These are phyloP conservation scores for Trochalopteron elliotii DNA, from an alignment of 2,113 vertebrate genomes.

Conservation along the genomic window DNA sequence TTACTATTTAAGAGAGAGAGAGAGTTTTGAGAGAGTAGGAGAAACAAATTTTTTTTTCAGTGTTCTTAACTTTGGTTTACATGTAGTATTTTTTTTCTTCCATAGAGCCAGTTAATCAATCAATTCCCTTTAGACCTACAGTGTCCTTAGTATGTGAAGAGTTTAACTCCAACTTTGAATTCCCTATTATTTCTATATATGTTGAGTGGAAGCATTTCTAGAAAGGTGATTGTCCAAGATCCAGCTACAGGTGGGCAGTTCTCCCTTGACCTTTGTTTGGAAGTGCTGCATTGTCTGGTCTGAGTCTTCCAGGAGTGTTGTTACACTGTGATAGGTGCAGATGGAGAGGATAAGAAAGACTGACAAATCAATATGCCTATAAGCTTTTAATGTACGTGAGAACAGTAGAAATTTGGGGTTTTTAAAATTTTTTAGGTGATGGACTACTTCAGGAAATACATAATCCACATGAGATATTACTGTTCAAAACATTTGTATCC, in stretches of 20 bases:
- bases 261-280: neutral
- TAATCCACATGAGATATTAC: slow-evolving; percentile 76
- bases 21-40: neutral
- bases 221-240: neutral
- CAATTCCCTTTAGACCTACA: neutral
- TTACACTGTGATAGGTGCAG: neutral
- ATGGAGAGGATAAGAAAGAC: neutral
- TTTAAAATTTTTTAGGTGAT: slow-evolving; percentile 25
- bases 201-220: neutral
- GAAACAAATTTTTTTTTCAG: neutral
- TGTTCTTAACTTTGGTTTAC: neutral
- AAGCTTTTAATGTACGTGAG: neutral
- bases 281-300: neutral
- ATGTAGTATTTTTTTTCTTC: neutral
- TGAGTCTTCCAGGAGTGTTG: neutral
- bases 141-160: neutral
- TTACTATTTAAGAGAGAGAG: neutral
- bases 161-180: neutral
- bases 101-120: neutral
- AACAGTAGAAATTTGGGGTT: neutral
- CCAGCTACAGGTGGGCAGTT: neutral
- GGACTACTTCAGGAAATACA: slow-evolving; percentile 67
- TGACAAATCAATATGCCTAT: neutral
- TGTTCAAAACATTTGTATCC: slow-evolving; percentile 81
- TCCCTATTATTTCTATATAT: neutral